phyloP scores from a whole-genome alignment of 2,888 invertebrate genomes.

The Beris chalybata region DNA sequence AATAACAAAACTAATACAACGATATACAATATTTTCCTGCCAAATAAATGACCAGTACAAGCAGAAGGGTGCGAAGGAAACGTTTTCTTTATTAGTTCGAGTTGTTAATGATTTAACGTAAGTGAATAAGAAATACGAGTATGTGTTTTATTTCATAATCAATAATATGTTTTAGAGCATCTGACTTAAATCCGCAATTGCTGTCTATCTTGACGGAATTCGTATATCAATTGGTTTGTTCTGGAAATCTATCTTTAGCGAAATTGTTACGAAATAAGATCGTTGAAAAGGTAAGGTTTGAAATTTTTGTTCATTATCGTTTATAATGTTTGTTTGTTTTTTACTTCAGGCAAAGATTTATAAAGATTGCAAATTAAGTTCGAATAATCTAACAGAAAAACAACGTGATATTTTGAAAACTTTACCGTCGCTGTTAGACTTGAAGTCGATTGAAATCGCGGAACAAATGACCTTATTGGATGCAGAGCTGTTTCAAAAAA shows the following conservation, averaged over 20 bases:
- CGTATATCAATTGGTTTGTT: conserved; percentile 88
- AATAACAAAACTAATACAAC: conserved; percentile 79
- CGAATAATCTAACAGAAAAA: conserved; percentile 56
- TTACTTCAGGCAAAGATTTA: conserved; percentile 48
- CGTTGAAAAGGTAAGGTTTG: conserved; percentile 71
- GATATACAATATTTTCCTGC: conserved; percentile 65
- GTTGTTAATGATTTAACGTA: conserved; percentile 96
- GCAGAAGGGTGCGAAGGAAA: conserved; percentile 79
- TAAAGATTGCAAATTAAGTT: conserved; percentile 52
- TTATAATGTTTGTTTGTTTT: background rate
- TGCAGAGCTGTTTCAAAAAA: conserved; percentile 91
- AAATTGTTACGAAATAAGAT: conserved; percentile 87
- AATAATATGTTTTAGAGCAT: conserved; percentile 61
- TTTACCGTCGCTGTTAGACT: conserved; percentile 76
- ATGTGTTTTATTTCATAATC: conserved; percentile 8
- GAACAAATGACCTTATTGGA: conserved; percentile 98
- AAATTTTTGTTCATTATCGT: background rate
- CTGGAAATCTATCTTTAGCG: conserved; percentile 90
- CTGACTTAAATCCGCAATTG: conserved; percentile 80
- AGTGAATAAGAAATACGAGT: conserved; percentile 43
- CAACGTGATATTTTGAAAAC: conserved; percentile 62
- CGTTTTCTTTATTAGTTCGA: conserved; percentile 89
- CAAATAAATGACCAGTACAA: conserved; percentile 65
- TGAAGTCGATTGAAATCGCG: conserved; percentile 93
- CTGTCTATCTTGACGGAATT: conserved; percentile 87